Evolutionary conservation across 1,140 invertebrate genomes (phyloP).

Genomic region (Maniola jurtina): DNA sequence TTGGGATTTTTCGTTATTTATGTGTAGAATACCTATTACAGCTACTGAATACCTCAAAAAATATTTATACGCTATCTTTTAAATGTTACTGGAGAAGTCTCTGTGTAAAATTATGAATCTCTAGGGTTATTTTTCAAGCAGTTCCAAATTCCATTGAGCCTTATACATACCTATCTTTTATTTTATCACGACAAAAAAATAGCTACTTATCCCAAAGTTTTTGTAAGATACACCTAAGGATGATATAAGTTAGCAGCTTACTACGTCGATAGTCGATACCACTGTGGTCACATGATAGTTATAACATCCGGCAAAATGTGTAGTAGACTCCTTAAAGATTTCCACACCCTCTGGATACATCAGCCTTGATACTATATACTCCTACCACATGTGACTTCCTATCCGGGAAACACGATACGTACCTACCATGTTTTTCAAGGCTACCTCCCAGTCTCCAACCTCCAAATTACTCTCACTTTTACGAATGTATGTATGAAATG

Average conservation of each 20-base stretch:
- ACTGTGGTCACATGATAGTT: conserved; percentile 25
- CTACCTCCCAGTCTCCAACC: neutral
- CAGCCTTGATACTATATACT: conserved; percentile 24
- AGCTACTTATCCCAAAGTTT: too few species aligned
- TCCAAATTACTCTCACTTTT: neutral
- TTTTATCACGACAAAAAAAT: neutral
- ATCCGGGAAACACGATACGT: conserved; percentile 13
- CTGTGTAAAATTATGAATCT: neutral
- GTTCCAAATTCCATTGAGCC: neutral
- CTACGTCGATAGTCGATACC: neutral
- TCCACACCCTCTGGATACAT: conserved; percentile 16
- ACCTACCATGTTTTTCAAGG: conserved; percentile 11
- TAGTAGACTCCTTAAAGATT: conserved; percentile 16
- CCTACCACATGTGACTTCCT: conserved; percentile 25
- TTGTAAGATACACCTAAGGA: too few species aligned
- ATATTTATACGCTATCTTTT: neutral
- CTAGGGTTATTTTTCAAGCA: neutral
- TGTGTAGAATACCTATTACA: too few species aligned
- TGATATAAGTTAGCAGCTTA: too few species aligned
- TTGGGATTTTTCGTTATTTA: too few species aligned
- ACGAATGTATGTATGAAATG: too few species aligned
- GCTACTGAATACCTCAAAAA: neutral
- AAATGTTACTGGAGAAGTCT: neutral
- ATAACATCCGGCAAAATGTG: too few species aligned
- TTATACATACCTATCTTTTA: neutral